These are phyloP conservation scores for Baronia brevicornis DNA, from an alignment of 2,888 invertebrate species.

Conservation along the genomic window DNA sequence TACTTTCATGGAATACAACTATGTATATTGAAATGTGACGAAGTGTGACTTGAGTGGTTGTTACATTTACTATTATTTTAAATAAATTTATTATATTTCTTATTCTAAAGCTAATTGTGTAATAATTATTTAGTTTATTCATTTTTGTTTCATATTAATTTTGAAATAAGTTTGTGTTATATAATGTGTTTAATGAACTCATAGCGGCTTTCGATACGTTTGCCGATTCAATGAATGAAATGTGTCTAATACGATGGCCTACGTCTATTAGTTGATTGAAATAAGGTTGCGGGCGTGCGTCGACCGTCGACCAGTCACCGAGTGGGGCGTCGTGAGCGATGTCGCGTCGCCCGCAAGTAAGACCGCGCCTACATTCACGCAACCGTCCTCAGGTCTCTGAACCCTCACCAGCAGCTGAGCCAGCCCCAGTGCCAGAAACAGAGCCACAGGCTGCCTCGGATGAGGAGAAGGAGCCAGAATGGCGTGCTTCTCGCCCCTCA, in stretches of 20 bases:
- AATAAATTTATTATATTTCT: too few relatives aligned
- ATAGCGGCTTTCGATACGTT: neutral
- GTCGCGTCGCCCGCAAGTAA: constrained; percentile 64
- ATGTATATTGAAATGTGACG: neutral
- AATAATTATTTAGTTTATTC: too few relatives aligned
- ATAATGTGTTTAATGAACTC: neutral
- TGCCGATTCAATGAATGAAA: constrained; percentile 24
- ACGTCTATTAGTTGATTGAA: constrained; percentile 25
- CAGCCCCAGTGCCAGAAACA: constrained; percentile 53
- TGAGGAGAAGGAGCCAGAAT: constrained; percentile 73
- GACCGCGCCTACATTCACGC: constrained; percentile 51
- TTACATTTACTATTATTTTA: too few relatives aligned
- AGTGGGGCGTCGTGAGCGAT: constrained; percentile 51
- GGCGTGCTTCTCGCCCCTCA: constrained; percentile 47
- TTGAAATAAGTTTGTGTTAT: neutral
- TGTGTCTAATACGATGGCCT: constrained; percentile 23
- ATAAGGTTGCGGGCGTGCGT: constrained; percentile 39
- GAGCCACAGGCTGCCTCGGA: constrained; percentile 60
- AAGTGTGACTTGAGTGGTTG: too few relatives aligned
- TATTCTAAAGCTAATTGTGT: too few relatives aligned
- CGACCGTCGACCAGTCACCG: constrained; percentile 45
- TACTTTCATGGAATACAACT: too few relatives aligned
- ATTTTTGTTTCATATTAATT: neutral
- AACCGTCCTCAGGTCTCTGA: constrained; percentile 62
- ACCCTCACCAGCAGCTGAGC: constrained; percentile 55